Evolutionary conservation across 2,888 invertebrate genomes (phyloP), one percentile per base, ranked within the genome.

Genomic region (Chrysina gloriosa): DNA sequence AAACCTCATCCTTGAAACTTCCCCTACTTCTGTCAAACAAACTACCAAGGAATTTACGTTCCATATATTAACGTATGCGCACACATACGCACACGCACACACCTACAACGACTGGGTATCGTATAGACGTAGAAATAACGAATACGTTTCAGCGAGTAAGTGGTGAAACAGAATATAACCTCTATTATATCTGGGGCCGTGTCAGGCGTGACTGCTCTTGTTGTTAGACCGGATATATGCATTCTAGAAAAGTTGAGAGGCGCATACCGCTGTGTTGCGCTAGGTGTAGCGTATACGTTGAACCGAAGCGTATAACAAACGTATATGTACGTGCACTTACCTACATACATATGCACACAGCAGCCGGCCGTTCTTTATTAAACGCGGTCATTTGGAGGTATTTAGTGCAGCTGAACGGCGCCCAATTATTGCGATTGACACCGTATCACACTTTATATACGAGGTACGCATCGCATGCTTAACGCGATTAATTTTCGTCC

Each of bases 151-250:
- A 27, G 16, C 14, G 27, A 71, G 70, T 71, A 72, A 72, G 67
- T 68, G 72, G 72, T 67, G 70, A 72, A 73, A 73, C 72, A 72
- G 76, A 79, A 77, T 73, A 73, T 77, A 79, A 78, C 79, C 80
- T 80, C 78, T 75, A 79, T n/a, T 79, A 52, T 78, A 79, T 52
- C 76, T 79, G 78, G 29, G 58, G 78, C 79, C 79, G 80, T 78
- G 78, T 78, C 79, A 80, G 76, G 79, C 79, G 78, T 79, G 79
- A 79, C 77, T 76, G 78, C 77, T 77, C 78, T 75, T 76, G 77
- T 75, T 77, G 78, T 76, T 77, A 78, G 78, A 79, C 79, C 78
- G 79, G 79, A 79, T 80, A 79, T 79, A 77, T 65, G 61, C 61
- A 63, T 63, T 68, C 61, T 50, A 63, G 61, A 63, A 61, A 52